Base-by-base conservation (phyloP, 2,888 invertebrate species). In the Iselma pallidipennis region DNA sequence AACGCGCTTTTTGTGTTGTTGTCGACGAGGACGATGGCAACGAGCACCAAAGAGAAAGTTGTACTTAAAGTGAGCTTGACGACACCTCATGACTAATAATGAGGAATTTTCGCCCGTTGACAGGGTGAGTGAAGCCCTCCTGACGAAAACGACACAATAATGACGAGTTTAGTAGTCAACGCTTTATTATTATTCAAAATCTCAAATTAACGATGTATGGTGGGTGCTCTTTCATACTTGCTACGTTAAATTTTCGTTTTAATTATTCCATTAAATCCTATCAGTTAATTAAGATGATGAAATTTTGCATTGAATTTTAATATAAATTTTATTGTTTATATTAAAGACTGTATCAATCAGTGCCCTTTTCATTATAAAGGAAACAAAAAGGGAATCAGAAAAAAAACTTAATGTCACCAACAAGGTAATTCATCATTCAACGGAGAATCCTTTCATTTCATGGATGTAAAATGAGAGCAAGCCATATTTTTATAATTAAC, bases 21-120 rank as follows among this genome's bases (percentile, higher is more conserved):
- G 59, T 61, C 45, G 21, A 0, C 10, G 45, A 25, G 12, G 45
- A 21, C 21, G 42, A 45, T 45, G 45, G 12, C 10, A 45, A 45
- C 37, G 25, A 25, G 16, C n/a, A 37, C 2, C 16, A n/a, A 16
- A 37, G n/a, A 2, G 45, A 45, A 4, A 45, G 6, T 45, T 56
- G 42, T 37, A 45, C 28, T 29, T 6, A 10, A 7, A 63, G 69
- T 66, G 61, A 59, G 56, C 61, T 54, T 37, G 60, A 60, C 66
- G 69, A 74, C 73, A 74, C 70, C 71, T 70, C 70, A 73, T 74
- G 73, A 72, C 69, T 72, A 71, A 73, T 71, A 74, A 74, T 73
- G 71, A 72, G 71, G 64, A 65, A 65, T 64, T 68, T 45, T 66
- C 37, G 55, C 21, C 3, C 49, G 50, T 55, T 59, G 66, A 59